These are phyloP conservation scores for Halichoerus grypus DNA, from an alignment of 2,113 vertebrate species.

Conservation along the genomic window DNA sequence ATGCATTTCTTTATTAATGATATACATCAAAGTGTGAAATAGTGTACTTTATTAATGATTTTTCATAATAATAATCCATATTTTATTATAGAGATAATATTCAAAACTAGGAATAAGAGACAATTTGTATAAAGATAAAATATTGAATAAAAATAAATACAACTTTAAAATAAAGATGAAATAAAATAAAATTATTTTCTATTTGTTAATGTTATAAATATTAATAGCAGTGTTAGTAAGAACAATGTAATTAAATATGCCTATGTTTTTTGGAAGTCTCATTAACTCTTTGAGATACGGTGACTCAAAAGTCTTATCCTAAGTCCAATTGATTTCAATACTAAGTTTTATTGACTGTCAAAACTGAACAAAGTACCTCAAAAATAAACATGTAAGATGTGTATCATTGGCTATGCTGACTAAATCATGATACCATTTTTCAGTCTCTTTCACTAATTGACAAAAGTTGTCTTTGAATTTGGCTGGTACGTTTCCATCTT, in stretches of 20 bases:
- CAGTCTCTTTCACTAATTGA: neutral
- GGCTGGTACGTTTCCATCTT: neutral
- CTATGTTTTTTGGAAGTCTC: neutral
- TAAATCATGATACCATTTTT: conserved; percentile 16
- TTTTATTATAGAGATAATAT: neutral
- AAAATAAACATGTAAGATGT: neutral
- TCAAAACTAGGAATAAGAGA: conserved; percentile 39
- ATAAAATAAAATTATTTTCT: conserved; percentile 7
- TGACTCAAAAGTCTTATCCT: conserved; percentile 40
- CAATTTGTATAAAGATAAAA: conserved; percentile 49
- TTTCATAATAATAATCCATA: neutral
- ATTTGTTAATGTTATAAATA: conserved; percentile 40
- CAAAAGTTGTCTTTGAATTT: conserved; percentile 17
- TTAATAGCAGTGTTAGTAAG: neutral
- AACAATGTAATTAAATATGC: conserved; percentile 15
- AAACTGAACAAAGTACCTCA: conserved; percentile 15
- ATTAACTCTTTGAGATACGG: neutral
- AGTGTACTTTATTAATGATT: neutral
- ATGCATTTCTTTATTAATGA: neutral
- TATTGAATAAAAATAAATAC: conserved; percentile 1
- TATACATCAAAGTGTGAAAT: neutral
- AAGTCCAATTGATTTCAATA: conserved; percentile 36
- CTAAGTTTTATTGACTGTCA: neutral
- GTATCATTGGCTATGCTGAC: neutral
- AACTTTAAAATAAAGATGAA: conserved; percentile 16